Evolutionary conservation across 1,140 invertebrate species (phyloP), one percentile per base, ranked within the genome.

Genomic region (Brachystomella parvula): DNA sequence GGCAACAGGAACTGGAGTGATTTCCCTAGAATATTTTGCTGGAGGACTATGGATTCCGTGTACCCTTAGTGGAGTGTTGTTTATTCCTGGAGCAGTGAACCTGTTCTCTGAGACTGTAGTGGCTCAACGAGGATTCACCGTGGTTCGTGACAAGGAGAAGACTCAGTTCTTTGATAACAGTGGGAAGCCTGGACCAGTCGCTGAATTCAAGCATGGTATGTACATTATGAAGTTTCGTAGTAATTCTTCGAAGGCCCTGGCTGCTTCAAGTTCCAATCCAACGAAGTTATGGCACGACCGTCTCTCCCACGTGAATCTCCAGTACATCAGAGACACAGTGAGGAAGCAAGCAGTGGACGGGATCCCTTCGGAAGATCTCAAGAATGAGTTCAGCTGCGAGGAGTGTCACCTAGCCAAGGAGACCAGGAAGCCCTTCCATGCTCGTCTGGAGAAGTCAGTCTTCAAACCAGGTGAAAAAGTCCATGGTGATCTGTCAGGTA

Each of bases 401-500:
- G 33, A 17, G 1, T 74, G 69, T 33, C 33, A 59, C 30, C 30
- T 63, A 17, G 66, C 61, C 30, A 74, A 73, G 53, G 30, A 63
- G 32, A 39, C 53, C 9, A 64, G 63, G 33, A 29, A 2, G 28
- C 44, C 65, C 30, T 68, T 65, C 60, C 39, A 31, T 53, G 49
- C 19, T 17, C 24, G 44, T 47, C 56, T 64, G 39, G 21, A 69
- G 19, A 65, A 59, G 44, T 65, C 67, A 63, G 53, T 64, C 44
- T 59, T 47, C 0, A 32, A 74, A 74, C 31, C 76, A 76, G 19
- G 47, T 71, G 75, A 79, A 57, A 47, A 78, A 15, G 67, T 79
- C 3, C 78, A 80, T 67, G 75, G 75, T 0, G 79, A 81, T 69
- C 64, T 81, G 0, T 78, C 76, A 66, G 79, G 79, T 29, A 78